Evolutionary conservation across 2,888 invertebrate species (phyloP), one percentile per base, ranked within the genome.

Genomic region (Ernsta delagoae): DNA sequence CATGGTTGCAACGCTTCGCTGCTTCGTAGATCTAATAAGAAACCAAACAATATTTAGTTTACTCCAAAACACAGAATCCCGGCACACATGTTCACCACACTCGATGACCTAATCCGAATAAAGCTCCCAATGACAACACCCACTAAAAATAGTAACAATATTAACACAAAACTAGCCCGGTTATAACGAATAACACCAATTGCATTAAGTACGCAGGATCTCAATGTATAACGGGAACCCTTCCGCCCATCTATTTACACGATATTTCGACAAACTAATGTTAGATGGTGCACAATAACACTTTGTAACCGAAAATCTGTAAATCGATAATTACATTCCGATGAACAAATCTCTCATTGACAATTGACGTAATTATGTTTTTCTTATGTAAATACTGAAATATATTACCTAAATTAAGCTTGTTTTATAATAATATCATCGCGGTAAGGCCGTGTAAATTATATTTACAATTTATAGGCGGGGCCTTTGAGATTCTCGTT

Each of bases 121-220:
- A 67, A 87, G 87, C 89, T 86, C 78, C 82, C 86, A 90, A 90
- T 93, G 94, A 94, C 94, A 93, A 93, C 94, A 94, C 92, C 94
- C 86, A 94, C 94, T 89, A 93, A 94, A 92, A 95, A 95, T 85
- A 95, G 95, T 83, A 94, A 82, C 88, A 94, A 91, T 76, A 80
- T 86, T 84, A 84, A 82, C 85, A 87, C 80, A 79, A 79, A 83
- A 84, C 80, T 66, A 71, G 75, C 73, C 75, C 76, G 80, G 75
- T 76, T 83, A 80, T 83, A 83, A 31, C 31, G 31, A 31, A 31
- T 31, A 31, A 31, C 31, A 31, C 31, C 31, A 31, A 31, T 31
- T 78, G 85, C 86, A 85, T 83, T 74, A 73, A 78, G 75, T 36
- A 70, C 74, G 79, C 70, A 71, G 71, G 67, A 73, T 71, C 64